These are phyloP conservation scores for Athrips mouffetella DNA, from an alignment of 2,888 invertebrate genomes.

Conservation along the genomic window DNA sequence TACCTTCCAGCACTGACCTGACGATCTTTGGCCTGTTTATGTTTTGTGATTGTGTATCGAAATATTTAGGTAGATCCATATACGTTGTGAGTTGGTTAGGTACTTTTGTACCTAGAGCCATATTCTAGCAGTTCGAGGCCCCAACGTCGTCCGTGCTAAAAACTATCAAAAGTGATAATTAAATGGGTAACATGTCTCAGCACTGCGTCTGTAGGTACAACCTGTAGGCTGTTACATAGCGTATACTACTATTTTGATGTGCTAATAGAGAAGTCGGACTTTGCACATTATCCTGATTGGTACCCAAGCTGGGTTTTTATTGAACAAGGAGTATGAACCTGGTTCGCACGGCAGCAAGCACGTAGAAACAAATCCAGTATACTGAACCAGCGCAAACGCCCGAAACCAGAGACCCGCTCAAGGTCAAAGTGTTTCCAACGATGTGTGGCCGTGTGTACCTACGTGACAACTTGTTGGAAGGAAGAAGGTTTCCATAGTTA, in stretches of 20 bases:
- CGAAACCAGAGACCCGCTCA: too few relatives aligned
- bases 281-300: not conserved
- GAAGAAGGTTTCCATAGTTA: too few relatives aligned
- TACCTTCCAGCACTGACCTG: not conserved
- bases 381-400: too few relatives aligned
- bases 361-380: too few relatives aligned
- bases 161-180: constrained; percentile 53
- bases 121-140: constrained; percentile 26
- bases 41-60: not conserved
- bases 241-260: not conserved
- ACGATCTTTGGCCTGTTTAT: not conserved
- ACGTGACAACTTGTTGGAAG: too few relatives aligned
- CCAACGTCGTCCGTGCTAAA: constrained; percentile 35
- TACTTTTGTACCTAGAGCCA: not conserved
- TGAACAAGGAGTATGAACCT: not conserved
- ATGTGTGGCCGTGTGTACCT: too few relatives aligned
- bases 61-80: constrained; percentile 1
- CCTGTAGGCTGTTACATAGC: not conserved
- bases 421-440: too few relatives aligned
- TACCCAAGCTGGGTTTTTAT: not conserved
- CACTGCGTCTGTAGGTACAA: not conserved
- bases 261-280: not conserved
- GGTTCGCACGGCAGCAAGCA: too few relatives aligned
- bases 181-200: constrained; percentile 33
- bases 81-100: not conserved